Base-by-base conservation (phyloP, 2,113 vertebrate species). In the Alethe diademata region DNA sequence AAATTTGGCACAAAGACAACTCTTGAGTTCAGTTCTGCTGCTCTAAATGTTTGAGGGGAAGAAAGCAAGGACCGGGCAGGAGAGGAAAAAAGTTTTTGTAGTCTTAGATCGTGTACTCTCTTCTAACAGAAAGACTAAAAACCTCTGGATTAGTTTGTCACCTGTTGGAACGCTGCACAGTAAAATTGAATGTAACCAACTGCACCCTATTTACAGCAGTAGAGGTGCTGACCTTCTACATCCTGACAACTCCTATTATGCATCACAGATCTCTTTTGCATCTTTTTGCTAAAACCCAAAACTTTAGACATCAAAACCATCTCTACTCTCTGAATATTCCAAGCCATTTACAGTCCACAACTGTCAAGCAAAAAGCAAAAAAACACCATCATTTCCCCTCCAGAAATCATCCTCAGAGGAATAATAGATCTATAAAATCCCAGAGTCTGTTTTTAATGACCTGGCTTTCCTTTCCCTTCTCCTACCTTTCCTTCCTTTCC, bases 321-420 rank as follows among this genome's bases (percentile, higher is more conserved):
- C 24, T 73, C 35, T 62, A 9, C 22, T 56, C 73, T 70, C 35
- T 61, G 51, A 93, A 57, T 9, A 36, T 16, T 64, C 54, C 48
- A 72, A 82, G 48, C 9, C 22, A 85, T 40, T 71, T 75, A 43
- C 26, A 36, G 10, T 14, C 43, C 26, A 6, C 43, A 84, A 57
- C 2, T 57, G 17, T 38, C 38, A 61, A 76, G 36, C 19, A 72
- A 80, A 65, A 91, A 71, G 69, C 40, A 29, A 72, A 88, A 88
- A 75, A 19, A 0, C 36, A 29, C 17, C 1, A 3, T 48, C 2
- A 28, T 22, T 84, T 50, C 1, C 1, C 38, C 13, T 7, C 7
- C 4, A 29, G 35, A 85, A 78, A 88, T 53, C 8, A 33, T 16
- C 33, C 40, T 72, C 23, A 13, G 65, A 72, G 24, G 22, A 11